These are phyloP conservation scores for Serrognathus titanus DNA, from an alignment of 2,888 invertebrate species.

Conservation along the genomic window DNA sequence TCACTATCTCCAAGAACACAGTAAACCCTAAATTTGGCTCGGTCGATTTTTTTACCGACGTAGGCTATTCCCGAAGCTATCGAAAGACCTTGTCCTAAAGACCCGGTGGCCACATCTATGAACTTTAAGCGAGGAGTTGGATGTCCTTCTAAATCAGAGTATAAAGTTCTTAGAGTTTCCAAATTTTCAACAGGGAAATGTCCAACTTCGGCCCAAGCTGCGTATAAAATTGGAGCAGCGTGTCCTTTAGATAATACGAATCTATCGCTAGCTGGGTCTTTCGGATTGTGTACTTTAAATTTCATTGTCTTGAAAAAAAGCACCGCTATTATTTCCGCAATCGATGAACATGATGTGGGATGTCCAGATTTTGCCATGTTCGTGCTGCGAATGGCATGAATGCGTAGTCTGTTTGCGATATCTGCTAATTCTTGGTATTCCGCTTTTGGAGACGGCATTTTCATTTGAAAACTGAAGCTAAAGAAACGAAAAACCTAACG, in stretches of 20 bases:
- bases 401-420: conserved; percentile 13
- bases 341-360: conserved; percentile 14
- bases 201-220: conserved; percentile 95
- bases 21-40: conserved; percentile 81
- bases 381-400: conserved; percentile 4
- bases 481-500: too few species aligned
- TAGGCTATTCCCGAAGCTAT: conserved; percentile 95
- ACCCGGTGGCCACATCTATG: conserved; percentile 94
- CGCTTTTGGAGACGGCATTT: too few species aligned
- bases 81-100: conserved; percentile 89
- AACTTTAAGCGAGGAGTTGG: conserved; percentile 92
- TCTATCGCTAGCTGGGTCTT: conserved; percentile 11
- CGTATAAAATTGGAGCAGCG: conserved; percentile 93
- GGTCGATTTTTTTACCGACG: conserved; percentile 76
- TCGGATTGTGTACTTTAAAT: conserved; percentile 3
- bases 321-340: conserved; percentile 14
- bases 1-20: conserved; percentile 95
- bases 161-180: conserved; percentile 77
- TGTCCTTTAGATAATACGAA: conserved; percentile 88
- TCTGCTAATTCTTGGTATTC: conserved; percentile 5
- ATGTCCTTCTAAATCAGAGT: conserved; percentile 91
- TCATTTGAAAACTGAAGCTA: too few species aligned
- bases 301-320: conserved; percentile 15
- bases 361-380: conserved; percentile 6
- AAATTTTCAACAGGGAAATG: conserved; percentile 76